phyloP scores from a whole-genome alignment of 2,797 vertebrate species.

The Allenopithecus nigroviridis region DNA sequence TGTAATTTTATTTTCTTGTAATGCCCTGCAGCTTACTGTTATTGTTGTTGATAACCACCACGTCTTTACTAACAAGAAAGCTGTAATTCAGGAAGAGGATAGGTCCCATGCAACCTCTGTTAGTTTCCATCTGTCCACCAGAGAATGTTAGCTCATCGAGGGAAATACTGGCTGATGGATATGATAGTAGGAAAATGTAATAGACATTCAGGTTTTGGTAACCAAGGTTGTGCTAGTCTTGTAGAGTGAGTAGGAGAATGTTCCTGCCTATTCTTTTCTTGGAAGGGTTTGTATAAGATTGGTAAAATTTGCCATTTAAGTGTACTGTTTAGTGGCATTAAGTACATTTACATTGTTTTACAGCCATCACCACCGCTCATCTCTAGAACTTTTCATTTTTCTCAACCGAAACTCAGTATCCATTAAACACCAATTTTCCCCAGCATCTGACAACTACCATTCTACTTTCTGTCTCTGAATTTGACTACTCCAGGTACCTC shows the following conservation, averaged over 20 bases:
- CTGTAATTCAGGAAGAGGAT: conserved; percentile 86
- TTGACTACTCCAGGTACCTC: not conserved
- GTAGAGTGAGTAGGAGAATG: not conserved
- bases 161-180: conserved; percentile 78
- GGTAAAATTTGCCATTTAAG: not conserved
- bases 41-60: conserved; percentile 87
- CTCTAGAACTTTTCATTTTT: not conserved
- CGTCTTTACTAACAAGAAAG: conserved; percentile 81
- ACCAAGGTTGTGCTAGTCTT: too few species aligned
- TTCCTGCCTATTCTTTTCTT: not conserved
- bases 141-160: conserved; percentile 79
- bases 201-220: not conserved
- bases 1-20: not conserved
- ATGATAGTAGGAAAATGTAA: conserved; percentile 7
- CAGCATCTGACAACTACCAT: not conserved
- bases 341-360: not conserved
- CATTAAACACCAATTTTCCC: not conserved
- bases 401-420: not conserved
- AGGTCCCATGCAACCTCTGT: conserved; percentile 79
- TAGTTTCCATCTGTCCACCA: conserved; percentile 82
- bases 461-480: not conserved
- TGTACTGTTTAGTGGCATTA: not conserved
- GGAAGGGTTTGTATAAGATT: not conserved
- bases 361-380: not conserved
- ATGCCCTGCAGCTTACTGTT: conserved; percentile 45